Evolutionary conservation across 2,113 vertebrate species (phyloP), one percentile per base, ranked within the genome.

Genomic region (Apaloderma vittatum): DNA sequence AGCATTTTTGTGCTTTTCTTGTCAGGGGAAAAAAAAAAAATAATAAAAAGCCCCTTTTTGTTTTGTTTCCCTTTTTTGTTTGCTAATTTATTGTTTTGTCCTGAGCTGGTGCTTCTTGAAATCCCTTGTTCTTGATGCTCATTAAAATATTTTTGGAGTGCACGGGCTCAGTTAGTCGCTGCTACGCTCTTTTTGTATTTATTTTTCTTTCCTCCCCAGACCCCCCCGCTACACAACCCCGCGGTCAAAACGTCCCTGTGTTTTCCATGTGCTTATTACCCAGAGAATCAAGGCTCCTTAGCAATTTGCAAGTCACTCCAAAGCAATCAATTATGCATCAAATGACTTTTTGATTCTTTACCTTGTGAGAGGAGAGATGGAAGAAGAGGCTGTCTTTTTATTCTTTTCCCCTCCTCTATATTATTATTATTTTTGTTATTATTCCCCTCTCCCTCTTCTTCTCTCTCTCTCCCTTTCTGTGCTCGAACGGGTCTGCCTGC

Each of bases 271-370:
- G 59, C 96, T 97, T 96, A 96, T 97, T 97, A 95, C 95, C 95
- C 94, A 36, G 91, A 97, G 95, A 94, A 96, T 97, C 95, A 83
- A 97, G 94, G 95, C 87, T 98, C 88, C 95, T 94, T 88, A 85
- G 94, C 97, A 96, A 97, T 97, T 97, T 97, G 88, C 18, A 30
- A 93, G 79, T 84, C 95, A 97, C 93, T 96, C 96, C 96, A 97
- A 98, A 97, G 96, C 96, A 90, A 98, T 98, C 98, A 98, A 98
- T 98, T 98, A 98, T 98, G 98, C 97, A 98, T 98, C 98, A 98
- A 98, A 98, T 98, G 97, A 94, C 96, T 98, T 97, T 97, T 97
- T 97, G 94, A 97, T 98, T 97, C 96, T 97, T 97, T 96, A 97
- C 97, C 97, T 98, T 95, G 96, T 92, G 96, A 96, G 94, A 77